These are phyloP conservation scores for Norana najaformis DNA, from an alignment of 2,888 invertebrate species.

Conservation along the genomic window DNA sequence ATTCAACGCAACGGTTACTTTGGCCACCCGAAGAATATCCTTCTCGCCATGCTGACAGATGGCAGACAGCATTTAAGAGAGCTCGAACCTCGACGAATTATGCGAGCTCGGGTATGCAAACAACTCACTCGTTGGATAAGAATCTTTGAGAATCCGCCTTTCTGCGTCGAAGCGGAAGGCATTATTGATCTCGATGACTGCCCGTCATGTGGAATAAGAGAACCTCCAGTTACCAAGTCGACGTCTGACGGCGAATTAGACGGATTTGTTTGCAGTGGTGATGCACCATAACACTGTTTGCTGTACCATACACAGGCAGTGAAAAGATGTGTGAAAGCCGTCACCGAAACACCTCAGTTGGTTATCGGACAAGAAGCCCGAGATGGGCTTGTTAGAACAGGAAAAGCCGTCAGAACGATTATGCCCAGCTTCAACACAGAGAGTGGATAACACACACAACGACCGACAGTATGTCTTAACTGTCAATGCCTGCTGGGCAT, in stretches of 20 bases:
- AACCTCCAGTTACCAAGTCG: neutral
- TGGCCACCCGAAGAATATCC: neutral
- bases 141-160: neutral
- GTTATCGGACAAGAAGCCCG: neutral
- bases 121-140: neutral
- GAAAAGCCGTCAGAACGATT: neutral
- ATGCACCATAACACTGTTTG: no score
- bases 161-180: neutral
- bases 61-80: neutral
- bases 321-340: neutral
- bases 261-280: neutral
- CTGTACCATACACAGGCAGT: neutral
- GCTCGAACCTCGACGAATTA: neutral
- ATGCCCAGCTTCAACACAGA: neutral
- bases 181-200: neutral
- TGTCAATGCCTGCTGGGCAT: neutral
- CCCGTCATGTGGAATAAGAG: neutral
- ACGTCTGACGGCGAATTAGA: neutral
- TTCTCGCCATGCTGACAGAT: neutral
- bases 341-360: neutral
- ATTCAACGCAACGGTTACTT: neutral
- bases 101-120: neutral
- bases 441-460: neutral
- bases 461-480: neutral
- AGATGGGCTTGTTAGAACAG: neutral